A percentile compares a stretch with the other conserved stretches of the same genome.
phyloP scores from a whole-genome alignment of 2,113 vertebrate species.

The Elephantulus edwardii region DNA sequence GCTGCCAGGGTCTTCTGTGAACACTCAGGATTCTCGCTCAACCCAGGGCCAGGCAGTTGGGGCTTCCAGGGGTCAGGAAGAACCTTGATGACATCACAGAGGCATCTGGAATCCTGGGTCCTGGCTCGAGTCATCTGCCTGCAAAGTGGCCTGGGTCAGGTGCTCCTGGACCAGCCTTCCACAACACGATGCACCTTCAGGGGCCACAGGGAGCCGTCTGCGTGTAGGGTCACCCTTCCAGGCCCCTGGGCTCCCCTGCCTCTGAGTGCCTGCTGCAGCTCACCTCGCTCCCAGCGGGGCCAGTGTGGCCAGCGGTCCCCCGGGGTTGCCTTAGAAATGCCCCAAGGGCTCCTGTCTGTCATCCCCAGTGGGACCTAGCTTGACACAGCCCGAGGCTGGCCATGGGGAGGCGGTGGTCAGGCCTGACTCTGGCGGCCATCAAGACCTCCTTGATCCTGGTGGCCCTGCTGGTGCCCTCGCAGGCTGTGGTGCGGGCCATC shows the following conservation, averaged over 20 bases:
- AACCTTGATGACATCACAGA: conserved; percentile 46
- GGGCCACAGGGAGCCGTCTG: fast-evolving
- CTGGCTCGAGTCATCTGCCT: not conserved
- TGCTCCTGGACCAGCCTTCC: not conserved
- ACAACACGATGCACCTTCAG: not conserved
- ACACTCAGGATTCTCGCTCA: not conserved
- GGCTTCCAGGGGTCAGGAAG: not conserved
- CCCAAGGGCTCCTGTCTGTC: fast-evolving
- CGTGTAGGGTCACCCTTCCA: not conserved
- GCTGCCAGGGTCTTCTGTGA: not conserved
- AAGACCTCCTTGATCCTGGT: not conserved
- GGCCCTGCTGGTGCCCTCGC: fast-evolving
- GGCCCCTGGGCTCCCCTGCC: fast-evolving
- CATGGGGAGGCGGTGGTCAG: not conserved
- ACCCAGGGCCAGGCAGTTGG: not conserved
- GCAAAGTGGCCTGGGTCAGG: not conserved
- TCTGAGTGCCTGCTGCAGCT: not conserved
- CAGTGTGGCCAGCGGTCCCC: not conserved
- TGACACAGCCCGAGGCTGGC: fast-evolving
- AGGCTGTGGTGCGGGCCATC: not conserved
- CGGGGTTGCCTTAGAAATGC: conserved; percentile 33
- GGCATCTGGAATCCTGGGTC: conserved; percentile 45
- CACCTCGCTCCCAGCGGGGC: not conserved
- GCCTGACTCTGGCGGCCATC: not conserved
- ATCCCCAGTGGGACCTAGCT: not conserved